phyloP scores from a whole-genome alignment of 2,113 vertebrate genomes.

The Dissostichus mawsoni region DNA sequence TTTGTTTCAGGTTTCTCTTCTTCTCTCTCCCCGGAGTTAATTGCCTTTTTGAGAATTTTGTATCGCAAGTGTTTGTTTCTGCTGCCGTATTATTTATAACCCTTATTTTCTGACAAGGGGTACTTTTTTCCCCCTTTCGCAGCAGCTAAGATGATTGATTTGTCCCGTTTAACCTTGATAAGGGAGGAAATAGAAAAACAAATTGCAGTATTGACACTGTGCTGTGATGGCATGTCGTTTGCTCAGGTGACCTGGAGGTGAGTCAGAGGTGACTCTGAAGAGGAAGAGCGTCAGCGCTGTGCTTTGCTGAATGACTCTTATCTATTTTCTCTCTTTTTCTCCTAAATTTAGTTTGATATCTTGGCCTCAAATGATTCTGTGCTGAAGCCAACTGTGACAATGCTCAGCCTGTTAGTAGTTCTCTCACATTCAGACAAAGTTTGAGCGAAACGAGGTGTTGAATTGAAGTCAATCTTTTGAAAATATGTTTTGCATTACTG shows the following conservation, averaged over 20 bases:
- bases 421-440: slow-evolving; percentile 42
- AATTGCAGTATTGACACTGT: slow-evolving; percentile 84
- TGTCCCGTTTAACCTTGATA: slow-evolving; percentile 87
- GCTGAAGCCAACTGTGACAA: slow-evolving; percentile 30
- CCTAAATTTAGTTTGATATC: slow-evolving; percentile 22
- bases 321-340: slow-evolving; percentile 12
- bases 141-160: slow-evolving; percentile 83
- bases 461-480: slow-evolving; percentile 56
- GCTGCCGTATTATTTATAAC: slow-evolving; percentile 78
- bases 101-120: slow-evolving; percentile 73
- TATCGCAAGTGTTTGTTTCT: slow-evolving; percentile 77
- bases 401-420: slow-evolving; percentile 25
- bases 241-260: slow-evolving; percentile 79
- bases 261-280: slow-evolving; percentile 71
- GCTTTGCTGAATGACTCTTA: slow-evolving; percentile 47
- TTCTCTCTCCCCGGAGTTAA: slow-evolving; percentile 68
- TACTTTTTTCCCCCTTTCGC: slow-evolving; percentile 49
- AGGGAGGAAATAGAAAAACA: slow-evolving; percentile 83
- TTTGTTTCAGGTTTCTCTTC: slow-evolving; percentile 84
- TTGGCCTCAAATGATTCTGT: slow-evolving; percentile 7
- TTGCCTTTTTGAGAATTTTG: slow-evolving; percentile 82
- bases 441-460: slow-evolving; percentile 43
- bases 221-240: slow-evolving; percentile 75
- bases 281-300: slow-evolving; percentile 31
- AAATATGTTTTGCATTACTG: slow-evolving; percentile 53